Percentiles rank a stretch among this genome's conserved stretches.
Conservation (phyloP, 2,113 vertebrate genomes). For the Percopsis transmontana region DNA sequence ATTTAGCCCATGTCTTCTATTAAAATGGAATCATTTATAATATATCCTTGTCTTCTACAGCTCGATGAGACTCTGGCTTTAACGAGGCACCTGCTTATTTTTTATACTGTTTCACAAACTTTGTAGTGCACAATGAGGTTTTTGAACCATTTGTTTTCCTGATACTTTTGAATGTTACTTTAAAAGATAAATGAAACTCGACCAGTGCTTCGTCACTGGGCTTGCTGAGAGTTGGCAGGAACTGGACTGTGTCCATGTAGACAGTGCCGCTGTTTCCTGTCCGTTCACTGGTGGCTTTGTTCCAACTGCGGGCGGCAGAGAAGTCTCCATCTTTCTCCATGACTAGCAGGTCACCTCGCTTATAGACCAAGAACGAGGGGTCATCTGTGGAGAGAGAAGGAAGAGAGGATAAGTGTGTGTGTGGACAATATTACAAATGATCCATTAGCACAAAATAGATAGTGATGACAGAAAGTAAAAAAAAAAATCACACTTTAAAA, state of each 20-base stretch:
- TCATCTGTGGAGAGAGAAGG: conserved; percentile 76
- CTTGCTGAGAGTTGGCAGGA: conserved; percentile 82
- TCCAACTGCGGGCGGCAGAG: conserved; percentile 68
- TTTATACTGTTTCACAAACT: too few species aligned
- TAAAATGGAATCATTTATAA: too few species aligned
- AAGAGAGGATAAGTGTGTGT: neutral
- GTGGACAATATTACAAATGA: neutral
- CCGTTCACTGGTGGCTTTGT: conserved; percentile 81
- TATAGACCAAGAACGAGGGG: conserved; percentile 76
- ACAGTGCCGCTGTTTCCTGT: conserved; percentile 80
- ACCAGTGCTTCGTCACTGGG: conserved; percentile 86
- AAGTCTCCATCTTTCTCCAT: conserved; percentile 70
- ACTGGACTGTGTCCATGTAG: conserved; percentile 70
- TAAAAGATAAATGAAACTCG: conserved; percentile 29
- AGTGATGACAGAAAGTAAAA: neutral
- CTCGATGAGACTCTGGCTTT: too few species aligned
- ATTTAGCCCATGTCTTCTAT: neutral
- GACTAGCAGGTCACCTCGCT: conserved; percentile 86
- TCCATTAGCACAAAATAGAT: too few species aligned
- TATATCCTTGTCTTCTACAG: too few species aligned
- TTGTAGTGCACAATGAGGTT: too few species aligned
- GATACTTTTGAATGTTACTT: too few species aligned
- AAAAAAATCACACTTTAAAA: neutral
- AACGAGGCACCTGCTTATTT: too few species aligned
- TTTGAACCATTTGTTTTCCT: too few species aligned